Base-by-base conservation (phyloP, 2,888 invertebrate species). In the Machimus atricapillus region DNA sequence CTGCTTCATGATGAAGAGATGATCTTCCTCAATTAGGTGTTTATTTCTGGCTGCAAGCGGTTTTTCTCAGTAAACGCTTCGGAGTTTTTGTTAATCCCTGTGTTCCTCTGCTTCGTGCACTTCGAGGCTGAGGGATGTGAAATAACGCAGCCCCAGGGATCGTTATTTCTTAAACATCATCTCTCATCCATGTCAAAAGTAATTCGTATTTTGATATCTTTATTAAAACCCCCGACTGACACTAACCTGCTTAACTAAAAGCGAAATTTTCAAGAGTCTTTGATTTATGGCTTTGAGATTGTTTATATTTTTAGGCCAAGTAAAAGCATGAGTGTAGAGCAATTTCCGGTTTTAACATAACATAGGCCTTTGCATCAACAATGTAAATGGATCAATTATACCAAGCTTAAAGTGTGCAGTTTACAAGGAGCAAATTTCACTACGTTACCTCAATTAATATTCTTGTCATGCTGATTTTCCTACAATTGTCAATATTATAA, bases 1-100 rank as follows among this genome's bases (percentile, higher is more conserved):
- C 76, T 85, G 85, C 16, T 73, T 73, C 76, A 85, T 52, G 85
- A 85, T 85, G 85, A 85, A 85, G 85, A 85, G 85, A 52, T 85
- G 85, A 85, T 85, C 85, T 85, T 85, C 46, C 76, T 85, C 85
- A 85, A 85, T 85, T 85, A 85, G 85, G 85, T 85, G 85, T 85
- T 85, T 85, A 85, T 85, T 85, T 85, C 85, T 85, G 85, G 56
- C 85, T 2, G 37, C 14, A 37, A 23, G 40, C 52, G 27, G 27
- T 40, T 37, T 52, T 81, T 81, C 81, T 81, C 56, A 27, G 82
- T 83, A 40, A 46, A 31, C 43, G 43, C 5, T 76, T 8, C 83
- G 5, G 27, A 6, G 56, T 52, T 81, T 66, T 83, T 66, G 73
- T 40, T 83, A 73, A 83, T 83, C 83, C 83, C 34, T 19, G 83